Percentiles rank a stretch among this genome's conserved stretches.
These are phyloP conservation scores for Pseudopodoces humilis DNA, from an alignment of 2,113 vertebrate species.

Conservation along the genomic window DNA sequence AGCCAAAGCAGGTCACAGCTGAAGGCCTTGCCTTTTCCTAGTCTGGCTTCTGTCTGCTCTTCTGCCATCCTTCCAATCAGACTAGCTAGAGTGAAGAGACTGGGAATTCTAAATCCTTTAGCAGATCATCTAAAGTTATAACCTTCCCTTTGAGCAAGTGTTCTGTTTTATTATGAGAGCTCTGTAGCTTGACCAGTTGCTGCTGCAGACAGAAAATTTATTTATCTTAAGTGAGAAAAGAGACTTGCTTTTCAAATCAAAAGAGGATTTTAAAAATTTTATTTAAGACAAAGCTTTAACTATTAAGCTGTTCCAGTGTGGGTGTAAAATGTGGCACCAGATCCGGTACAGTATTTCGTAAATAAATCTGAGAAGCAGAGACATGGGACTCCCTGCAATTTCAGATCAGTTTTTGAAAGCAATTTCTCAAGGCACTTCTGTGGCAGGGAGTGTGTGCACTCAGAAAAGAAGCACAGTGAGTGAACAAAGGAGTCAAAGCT, in stretches of 20 bases:
- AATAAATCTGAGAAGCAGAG: not conserved
- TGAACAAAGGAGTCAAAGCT: not conserved
- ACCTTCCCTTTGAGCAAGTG: not conserved
- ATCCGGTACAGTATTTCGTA: not conserved
- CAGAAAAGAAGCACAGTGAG: not conserved
- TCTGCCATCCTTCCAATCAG: not conserved
- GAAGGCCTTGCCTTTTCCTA: not conserved
- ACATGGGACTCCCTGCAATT: not conserved
- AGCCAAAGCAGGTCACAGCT: not conserved
- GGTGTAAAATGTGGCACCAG: not conserved
- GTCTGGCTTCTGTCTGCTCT: not conserved
- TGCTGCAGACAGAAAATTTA: not conserved
- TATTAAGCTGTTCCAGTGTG: not conserved
- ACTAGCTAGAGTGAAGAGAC: not conserved
- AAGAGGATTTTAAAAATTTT: not conserved
- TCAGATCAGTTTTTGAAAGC: not conserved
- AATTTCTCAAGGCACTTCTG: not conserved
- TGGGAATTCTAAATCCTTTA: not conserved
- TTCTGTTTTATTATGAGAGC: not conserved
- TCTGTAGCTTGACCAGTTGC: not conserved
- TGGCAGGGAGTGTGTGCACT: not conserved
- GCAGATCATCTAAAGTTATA: not conserved
- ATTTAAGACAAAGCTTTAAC: not conserved
- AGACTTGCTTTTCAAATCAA: not conserved
- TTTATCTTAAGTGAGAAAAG: not conserved